These are phyloP conservation scores for Amniataba percoides DNA, from an alignment of 2,797 vertebrate species.

Conservation along the genomic window DNA sequence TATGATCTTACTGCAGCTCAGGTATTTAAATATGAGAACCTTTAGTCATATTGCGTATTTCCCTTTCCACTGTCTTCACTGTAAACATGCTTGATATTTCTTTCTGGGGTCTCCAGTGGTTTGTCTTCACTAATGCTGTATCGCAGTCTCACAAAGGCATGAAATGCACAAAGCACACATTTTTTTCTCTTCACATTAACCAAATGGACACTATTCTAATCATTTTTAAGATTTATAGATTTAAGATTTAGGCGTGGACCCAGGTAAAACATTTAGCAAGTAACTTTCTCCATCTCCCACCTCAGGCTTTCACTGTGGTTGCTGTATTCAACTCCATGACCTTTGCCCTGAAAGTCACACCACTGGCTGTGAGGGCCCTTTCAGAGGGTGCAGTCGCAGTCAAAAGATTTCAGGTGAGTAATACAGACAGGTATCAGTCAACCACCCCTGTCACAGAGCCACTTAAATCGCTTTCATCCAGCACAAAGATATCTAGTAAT, in stretches of 20 bases:
- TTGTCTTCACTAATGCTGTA: neutral
- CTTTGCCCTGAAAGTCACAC: slow-evolving; percentile 89
- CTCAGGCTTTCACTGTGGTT: slow-evolving; percentile 89
- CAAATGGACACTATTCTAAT: neutral
- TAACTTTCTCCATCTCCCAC: slow-evolving; percentile 29
- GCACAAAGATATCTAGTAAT: neutral
- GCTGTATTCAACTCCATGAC: slow-evolving; percentile 91
- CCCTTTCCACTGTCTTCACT: neutral
- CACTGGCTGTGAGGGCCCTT: slow-evolving; percentile 84
- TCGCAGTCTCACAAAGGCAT: neutral
- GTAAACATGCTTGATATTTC: neutral
- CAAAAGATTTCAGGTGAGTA: slow-evolving; percentile 87
- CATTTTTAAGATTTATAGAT: neutral
- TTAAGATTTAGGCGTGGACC: neutral
- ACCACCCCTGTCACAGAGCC: neutral
- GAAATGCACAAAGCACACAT: neutral
- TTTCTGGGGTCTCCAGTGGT: neutral
- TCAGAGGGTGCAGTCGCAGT: slow-evolving; percentile 87
- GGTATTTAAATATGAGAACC: slow-evolving; percentile 69
- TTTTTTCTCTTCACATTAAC: neutral
- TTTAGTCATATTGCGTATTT: neutral
- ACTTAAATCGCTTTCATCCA: neutral
- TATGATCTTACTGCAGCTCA: slow-evolving; percentile 88
- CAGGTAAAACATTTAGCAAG: neutral
- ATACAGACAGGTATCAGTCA: neutral